Evolutionary conservation across 2,113 vertebrate genomes (phyloP).

Genomic region (Trochalopteron elliotii): DNA sequence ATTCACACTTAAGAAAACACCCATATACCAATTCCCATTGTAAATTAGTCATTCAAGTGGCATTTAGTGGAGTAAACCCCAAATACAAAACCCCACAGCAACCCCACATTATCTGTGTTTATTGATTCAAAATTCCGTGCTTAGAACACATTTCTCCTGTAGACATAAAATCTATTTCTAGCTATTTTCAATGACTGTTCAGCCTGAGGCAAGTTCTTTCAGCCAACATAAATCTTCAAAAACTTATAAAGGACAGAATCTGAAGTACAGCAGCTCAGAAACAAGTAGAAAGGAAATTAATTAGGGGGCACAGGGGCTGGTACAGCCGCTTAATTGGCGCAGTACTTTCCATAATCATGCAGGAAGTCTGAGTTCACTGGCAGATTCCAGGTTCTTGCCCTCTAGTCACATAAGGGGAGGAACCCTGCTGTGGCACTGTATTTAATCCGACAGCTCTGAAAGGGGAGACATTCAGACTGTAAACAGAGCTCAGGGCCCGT

Average conservation of each 20-base stretch:
- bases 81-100: background rate
- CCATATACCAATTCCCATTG: background rate
- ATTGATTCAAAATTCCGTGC: background rate
- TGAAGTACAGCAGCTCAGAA: background rate
- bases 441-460: background rate
- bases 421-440: background rate
- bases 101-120: background rate
- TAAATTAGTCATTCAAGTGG: slow-evolving; percentile 22
- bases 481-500: background rate
- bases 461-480: background rate
- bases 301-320: background rate
- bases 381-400: slow-evolving; percentile 1
- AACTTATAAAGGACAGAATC: background rate
- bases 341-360: background rate
- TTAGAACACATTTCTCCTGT: background rate
- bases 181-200: background rate
- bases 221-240: background rate
- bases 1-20: slow-evolving; percentile 2
- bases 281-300: slow-evolving; percentile 15
- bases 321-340: background rate
- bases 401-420: background rate
- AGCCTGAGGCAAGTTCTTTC: background rate
- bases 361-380: background rate
- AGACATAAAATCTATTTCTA: slow-evolving; percentile 26
- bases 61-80: slow-evolving; percentile 2